Evolutionary conservation across 2,113 vertebrate species (phyloP).

Genomic region (Dipodomys stephensi): DNA sequence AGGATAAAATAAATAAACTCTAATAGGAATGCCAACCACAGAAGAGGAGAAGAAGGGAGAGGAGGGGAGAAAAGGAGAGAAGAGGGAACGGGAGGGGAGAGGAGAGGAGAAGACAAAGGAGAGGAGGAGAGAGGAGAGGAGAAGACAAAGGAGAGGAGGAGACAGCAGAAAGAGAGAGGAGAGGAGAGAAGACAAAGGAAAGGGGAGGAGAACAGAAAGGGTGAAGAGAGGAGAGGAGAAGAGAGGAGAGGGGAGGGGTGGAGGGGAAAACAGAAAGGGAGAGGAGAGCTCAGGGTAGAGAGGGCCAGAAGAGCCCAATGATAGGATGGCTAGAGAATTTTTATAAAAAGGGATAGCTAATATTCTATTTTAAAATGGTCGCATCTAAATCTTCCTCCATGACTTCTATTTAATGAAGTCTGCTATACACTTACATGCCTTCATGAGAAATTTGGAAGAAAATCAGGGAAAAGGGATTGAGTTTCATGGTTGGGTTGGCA

Average conservation of each 20-base stretch:
- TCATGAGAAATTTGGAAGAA: slow-evolving; percentile 1
- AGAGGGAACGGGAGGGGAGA: too few relatives aligned
- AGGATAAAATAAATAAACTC: too few relatives aligned
- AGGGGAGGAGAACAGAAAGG: neutral
- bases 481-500: neutral
- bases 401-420: neutral
- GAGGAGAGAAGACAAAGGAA: too few relatives aligned
- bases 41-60: too few relatives aligned
- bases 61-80: neutral
- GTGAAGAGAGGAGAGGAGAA: too few relatives aligned
- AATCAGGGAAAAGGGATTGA: neutral
- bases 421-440: neutral
- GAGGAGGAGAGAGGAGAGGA: too few relatives aligned
- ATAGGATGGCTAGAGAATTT: neutral
- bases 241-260: neutral
- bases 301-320: rapidly evolving
- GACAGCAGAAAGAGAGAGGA: too few relatives aligned
- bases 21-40: neutral
- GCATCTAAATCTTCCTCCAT: neutral
- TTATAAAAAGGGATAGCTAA: neutral
- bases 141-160: neutral
- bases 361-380: neutral
- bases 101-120: too few relatives aligned
- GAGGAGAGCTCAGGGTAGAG: neutral
- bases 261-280: neutral